These are phyloP conservation scores for Leptura quadrifasciata DNA, from an alignment of 2,888 invertebrate species.

Conservation along the genomic window DNA sequence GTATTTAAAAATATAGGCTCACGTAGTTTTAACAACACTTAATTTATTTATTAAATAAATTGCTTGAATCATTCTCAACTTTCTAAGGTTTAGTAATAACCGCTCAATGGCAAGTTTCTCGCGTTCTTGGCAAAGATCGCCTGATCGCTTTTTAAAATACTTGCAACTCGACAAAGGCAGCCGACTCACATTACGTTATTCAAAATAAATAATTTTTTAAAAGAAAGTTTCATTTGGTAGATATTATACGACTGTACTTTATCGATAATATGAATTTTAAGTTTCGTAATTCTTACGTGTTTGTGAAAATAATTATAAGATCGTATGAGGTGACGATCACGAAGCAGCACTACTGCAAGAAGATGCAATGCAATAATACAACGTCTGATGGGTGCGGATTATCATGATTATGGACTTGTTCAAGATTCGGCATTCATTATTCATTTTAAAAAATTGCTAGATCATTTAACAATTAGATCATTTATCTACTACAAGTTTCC, in stretches of 20 bases:
- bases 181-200: neutral
- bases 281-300: too few species aligned
- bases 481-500: too few species aligned
- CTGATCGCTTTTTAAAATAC: neutral
- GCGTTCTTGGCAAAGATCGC: slow-evolving; percentile 1
- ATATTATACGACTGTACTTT: neutral
- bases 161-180: neutral
- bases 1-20: neutral
- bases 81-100: slow-evolving; percentile 7
- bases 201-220: neutral
- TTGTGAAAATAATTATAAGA: too few species aligned
- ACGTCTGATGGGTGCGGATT: too few species aligned
- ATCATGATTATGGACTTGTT: too few species aligned
- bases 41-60: neutral
- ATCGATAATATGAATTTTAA: too few species aligned
- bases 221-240: neutral
- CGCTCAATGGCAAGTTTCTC: slow-evolving; percentile 4
- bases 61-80: neutral
- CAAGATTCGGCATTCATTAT: too few species aligned
- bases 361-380: too few species aligned
- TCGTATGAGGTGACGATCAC: too few species aligned
- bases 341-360: too few species aligned
- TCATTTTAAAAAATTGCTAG: too few species aligned
- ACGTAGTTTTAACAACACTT: neutral
- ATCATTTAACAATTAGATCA: too few species aligned